Conservation (phyloP, 2,888 invertebrate genomes). For the Melanargia galathea region DNA sequence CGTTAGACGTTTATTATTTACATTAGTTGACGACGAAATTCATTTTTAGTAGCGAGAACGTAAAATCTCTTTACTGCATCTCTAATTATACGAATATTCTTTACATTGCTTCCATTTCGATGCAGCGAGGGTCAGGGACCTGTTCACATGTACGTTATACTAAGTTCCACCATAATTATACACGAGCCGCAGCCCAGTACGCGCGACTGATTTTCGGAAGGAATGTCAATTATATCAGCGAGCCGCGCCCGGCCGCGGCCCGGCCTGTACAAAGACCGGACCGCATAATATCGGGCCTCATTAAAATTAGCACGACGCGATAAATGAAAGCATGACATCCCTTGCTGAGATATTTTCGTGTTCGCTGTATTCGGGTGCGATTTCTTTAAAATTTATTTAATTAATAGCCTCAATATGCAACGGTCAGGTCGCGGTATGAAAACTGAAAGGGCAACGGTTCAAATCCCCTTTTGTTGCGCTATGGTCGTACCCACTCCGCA, state of each 20-base stretch:
- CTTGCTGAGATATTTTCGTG: conserved; percentile 39
- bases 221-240: conserved; percentile 37
- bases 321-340: conserved; percentile 49
- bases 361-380: conserved; percentile 37
- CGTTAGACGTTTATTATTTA: too few relatives aligned
- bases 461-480: too few relatives aligned
- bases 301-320: conserved; percentile 57
- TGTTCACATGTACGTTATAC: not conserved
- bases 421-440: too few relatives aligned
- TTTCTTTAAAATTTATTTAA: not conserved
- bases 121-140: conserved; percentile 17
- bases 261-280: conserved; percentile 33
- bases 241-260: conserved; percentile 16
- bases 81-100: too few relatives aligned
- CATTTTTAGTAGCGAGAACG: too few relatives aligned
- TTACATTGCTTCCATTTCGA: not conserved
- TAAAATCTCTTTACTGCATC: too few relatives aligned
- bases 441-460: too few relatives aligned
- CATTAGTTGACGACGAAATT: too few relatives aligned
- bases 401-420: too few relatives aligned
- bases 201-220: conserved; percentile 29
- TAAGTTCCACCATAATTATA: conserved; percentile 10
- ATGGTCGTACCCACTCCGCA: too few relatives aligned
- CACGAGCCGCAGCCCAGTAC: conserved; percentile 14
- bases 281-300: conserved; percentile 45